A percentile compares a stretch with the other conserved stretches of the same genome.
phyloP scores from a whole-genome alignment of 2,113 vertebrate genomes.

The Microtus ochrogaster region DNA sequence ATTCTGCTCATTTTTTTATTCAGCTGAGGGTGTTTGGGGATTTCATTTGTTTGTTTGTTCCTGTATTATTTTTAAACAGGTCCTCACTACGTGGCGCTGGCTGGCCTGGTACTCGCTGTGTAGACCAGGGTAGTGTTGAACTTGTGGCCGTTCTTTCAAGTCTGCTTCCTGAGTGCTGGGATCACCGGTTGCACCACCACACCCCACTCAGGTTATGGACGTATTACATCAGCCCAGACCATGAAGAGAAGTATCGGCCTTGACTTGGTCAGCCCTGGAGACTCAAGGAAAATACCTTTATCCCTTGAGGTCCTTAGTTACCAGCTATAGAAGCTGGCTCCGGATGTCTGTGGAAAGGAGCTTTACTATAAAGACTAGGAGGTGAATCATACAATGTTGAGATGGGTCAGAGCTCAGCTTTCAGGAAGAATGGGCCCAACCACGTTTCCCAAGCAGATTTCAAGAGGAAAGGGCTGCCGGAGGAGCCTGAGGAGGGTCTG shows the following conservation, averaged over 20 bases:
- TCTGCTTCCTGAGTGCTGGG: not conserved
- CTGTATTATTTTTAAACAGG: not conserved
- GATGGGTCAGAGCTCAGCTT: not conserved
- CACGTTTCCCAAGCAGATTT: not conserved
- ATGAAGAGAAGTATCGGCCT: not conserved
- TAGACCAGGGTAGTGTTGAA: not conserved
- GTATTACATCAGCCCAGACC: not conserved
- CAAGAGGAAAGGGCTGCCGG: not conserved
- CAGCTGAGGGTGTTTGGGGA: not conserved
- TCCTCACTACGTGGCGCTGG: not conserved
- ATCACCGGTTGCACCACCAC: not conserved
- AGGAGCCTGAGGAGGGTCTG: too few relatives aligned
- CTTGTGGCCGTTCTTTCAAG: not conserved
- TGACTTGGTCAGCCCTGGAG: not conserved
- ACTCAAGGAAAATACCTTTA: not conserved
- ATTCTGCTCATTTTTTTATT: not conserved
- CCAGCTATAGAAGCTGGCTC: not conserved
- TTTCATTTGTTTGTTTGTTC: not conserved
- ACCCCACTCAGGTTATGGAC: not conserved
- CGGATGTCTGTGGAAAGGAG: not conserved
- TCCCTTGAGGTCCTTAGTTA: not conserved
- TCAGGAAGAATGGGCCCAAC: slow-evolving; percentile 16
- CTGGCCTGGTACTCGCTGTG: not conserved
- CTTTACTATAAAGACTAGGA: not conserved
- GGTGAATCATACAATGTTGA: too few relatives aligned